Evolutionary conservation across 2,113 vertebrate genomes (phyloP).

Genomic region (Poeciliopsis occidentalis): DNA sequence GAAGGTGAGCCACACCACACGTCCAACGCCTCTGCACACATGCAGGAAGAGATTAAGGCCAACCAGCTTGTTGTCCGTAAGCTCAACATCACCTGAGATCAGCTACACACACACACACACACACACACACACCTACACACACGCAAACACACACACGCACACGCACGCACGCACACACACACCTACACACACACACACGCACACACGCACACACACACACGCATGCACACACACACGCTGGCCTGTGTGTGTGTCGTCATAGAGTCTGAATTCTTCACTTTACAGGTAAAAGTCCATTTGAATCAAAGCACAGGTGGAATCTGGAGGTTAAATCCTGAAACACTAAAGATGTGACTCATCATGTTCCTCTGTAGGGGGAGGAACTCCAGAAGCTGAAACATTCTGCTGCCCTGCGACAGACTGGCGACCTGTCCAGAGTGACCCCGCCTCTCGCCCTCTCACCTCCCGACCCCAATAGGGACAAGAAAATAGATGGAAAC

Average conservation of each 20-base stretch:
- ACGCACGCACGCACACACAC: too few species aligned
- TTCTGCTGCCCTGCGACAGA: too few species aligned
- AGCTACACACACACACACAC: neutral
- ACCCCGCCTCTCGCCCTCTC: too few species aligned
- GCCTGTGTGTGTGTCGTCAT: neutral
- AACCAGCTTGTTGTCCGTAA: constrained; percentile 53
- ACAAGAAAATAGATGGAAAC: too few species aligned
- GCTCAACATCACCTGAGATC: constrained; percentile 46
- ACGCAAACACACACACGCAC: too few species aligned
- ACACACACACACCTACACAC: too few species aligned
- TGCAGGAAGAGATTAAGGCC: constrained; percentile 55
- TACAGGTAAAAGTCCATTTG: neutral
- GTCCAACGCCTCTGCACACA: constrained; percentile 30
- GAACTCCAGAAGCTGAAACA: neutral
- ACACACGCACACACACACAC: neutral
- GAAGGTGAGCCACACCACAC: constrained; percentile 39
- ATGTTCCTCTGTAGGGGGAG: neutral
- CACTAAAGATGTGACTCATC: neutral
- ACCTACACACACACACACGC: too few species aligned
- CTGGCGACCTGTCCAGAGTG: too few species aligned
- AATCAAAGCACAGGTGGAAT: neutral
- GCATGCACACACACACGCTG: too few species aligned
- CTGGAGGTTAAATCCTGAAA: neutral
- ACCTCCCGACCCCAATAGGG: too few species aligned
- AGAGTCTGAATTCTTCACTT: too few species aligned